Base-by-base conservation (phyloP, 2,888 invertebrate species). In the Yponomeuta sedellus region DNA sequence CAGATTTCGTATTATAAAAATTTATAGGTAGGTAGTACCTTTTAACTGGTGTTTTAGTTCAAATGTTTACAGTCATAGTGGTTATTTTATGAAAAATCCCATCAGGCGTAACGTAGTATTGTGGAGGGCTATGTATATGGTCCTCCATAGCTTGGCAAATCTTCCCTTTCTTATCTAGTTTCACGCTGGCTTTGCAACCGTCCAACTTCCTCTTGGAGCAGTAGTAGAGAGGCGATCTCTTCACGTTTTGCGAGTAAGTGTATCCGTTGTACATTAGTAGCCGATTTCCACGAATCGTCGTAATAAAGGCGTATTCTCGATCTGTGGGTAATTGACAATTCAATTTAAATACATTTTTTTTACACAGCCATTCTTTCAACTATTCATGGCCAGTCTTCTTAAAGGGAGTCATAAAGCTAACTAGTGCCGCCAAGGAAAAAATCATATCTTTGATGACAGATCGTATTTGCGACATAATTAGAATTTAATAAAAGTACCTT, bases 81-180 rank as follows among this genome's bases (percentile, higher is more conserved):
- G 34, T 34, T 8, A 34, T 16, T 52, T 52, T 52, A 52, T 52
- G 44, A 52, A 16, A 52, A 52, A 52, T 16, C 44, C 44, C 44
- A 52, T 52, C 44, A 52, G 44, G 12, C 0, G 63, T 22, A 44
- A 44, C 5, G 11, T 20, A 16, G 44, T 65, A 65, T 11, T 63
- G 10, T 5, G 65, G 65, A 25, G 67, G 67, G 8, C 63, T 62
- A 66, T 73, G 73, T n/a, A 67, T 66, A 61, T 73, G 68, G 19
- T 66, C 66, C 12, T 34, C 52, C 11, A 28, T 12, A 20, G 12
- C 70, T 10, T 70, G 16, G 66, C 57, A 19, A 68, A 68, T 39
- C 64, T 68, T 20, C 68, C 68, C 11, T 57, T 57, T 19, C 12
- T 68, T 63, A 57, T 67, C 66, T 68, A 75, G 61, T 19, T 70